A percentile compares a stretch with the other conserved stretches of the same genome.
These are phyloP conservation scores for Synanthedon tipuliformis DNA, from an alignment of 2,888 invertebrate genomes.

Conservation along the genomic window DNA sequence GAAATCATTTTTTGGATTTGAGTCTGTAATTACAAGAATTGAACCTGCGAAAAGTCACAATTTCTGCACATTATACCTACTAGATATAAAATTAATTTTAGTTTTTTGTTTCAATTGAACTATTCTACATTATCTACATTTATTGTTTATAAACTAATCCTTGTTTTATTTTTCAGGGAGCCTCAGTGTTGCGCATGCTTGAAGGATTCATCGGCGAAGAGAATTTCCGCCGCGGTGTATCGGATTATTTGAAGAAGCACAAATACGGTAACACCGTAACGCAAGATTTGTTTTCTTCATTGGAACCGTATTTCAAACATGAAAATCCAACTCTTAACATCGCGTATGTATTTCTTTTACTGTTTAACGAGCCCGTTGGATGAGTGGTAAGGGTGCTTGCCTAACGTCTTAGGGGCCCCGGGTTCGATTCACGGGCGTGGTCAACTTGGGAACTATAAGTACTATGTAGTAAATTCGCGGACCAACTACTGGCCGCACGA, in stretches of 20 bases:
- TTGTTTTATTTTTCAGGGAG: constrained; percentile 70
- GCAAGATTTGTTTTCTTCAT: constrained; percentile 76
- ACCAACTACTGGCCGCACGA: too few species aligned
- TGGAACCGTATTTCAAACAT: constrained; percentile 69
- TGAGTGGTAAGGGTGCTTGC: too few species aligned
- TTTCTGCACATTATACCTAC: background rate
- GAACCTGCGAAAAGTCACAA: background rate
- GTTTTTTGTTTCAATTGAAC: background rate
- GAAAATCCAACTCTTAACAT: constrained; percentile 64
- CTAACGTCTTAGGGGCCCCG: too few species aligned
- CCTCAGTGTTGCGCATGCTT: constrained; percentile 88
- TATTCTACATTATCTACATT: background rate
- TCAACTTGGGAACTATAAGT: too few species aligned
- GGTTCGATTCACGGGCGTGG: too few species aligned
- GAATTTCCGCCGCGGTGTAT: constrained; percentile 78
- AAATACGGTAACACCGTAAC: constrained; percentile 84
- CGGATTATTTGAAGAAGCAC: constrained; percentile 78
- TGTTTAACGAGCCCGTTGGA: too few species aligned
- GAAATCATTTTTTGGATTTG: too few species aligned
- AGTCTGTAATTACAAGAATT: background rate
- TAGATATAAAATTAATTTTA: background rate
- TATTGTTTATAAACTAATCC: background rate
- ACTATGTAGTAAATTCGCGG: too few species aligned
- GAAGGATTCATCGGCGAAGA: constrained; percentile 81
- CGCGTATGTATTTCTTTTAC: constrained; percentile 32